phyloP scores from a whole-genome alignment of 2,888 invertebrate species.

The Acholoe squamosa region DNA sequence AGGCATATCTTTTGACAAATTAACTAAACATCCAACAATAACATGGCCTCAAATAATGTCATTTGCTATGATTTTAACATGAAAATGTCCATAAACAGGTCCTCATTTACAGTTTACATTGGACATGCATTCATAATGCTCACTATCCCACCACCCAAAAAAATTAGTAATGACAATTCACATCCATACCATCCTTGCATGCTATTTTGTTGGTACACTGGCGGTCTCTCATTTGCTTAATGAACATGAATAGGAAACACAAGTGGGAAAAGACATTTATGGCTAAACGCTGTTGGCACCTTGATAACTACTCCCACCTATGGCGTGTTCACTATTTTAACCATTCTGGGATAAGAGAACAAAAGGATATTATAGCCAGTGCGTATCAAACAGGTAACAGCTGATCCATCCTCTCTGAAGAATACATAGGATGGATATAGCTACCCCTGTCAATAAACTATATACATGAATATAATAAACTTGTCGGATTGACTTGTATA shows the following conservation, averaged over 20 bases:
- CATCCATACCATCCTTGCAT: background rate
- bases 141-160: background rate
- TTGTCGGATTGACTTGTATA: too few species aligned
- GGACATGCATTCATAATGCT: background rate
- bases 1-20: too few species aligned
- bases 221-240: background rate
- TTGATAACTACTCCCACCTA: background rate
- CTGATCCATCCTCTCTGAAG: background rate
- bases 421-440: too few species aligned
- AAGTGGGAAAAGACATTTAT: background rate
- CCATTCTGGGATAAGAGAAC: background rate
- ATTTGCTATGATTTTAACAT: background rate
- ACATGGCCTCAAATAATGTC: background rate
- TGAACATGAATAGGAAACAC: background rate
- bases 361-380: background rate
- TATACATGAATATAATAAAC: too few species aligned
- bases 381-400: background rate
- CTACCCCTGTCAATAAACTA: too few species aligned
- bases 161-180: background rate
- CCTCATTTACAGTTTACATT: background rate
- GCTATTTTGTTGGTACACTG: background rate
- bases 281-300: background rate
- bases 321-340: background rate
- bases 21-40: too few species aligned
- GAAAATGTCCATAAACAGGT: background rate